Conservation (phyloP, 2,797 vertebrate genomes). For the Darevskia mixta region DNA sequence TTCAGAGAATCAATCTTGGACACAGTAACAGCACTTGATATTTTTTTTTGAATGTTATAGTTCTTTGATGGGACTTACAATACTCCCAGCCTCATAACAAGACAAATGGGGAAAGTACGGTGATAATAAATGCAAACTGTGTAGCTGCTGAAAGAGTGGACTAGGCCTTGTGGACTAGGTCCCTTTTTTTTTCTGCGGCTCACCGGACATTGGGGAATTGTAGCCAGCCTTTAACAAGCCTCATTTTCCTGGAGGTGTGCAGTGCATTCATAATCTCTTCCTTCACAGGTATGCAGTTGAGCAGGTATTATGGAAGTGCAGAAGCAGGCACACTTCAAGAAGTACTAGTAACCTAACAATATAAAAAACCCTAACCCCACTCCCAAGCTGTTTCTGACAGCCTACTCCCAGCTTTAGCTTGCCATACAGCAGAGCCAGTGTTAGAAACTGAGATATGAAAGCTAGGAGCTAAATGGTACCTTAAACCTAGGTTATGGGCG, state of each 20-base stretch:
- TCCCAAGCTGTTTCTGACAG: neutral
- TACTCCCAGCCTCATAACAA: neutral
- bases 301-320: neutral
- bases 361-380: neutral
- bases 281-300: neutral
- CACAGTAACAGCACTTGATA: neutral
- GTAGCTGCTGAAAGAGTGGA: neutral
- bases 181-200: accelerated
- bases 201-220: neutral
- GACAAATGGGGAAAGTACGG: neutral
- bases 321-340: neutral
- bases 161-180: neutral
- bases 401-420: neutral
- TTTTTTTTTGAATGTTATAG: neutral
- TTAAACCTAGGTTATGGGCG: too few species aligned
- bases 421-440: neutral
- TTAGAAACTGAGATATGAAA: neutral
- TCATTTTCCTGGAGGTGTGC: neutral
- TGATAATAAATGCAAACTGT: neutral
- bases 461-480: too few species aligned
- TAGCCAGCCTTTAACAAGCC: neutral
- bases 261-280: neutral
- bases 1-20: neutral
- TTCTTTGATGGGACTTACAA: neutral
- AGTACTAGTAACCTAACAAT: neutral